Evolutionary conservation across 2,113 vertebrate species (phyloP).

Genomic region (Engraulis encrasicolus): DNA sequence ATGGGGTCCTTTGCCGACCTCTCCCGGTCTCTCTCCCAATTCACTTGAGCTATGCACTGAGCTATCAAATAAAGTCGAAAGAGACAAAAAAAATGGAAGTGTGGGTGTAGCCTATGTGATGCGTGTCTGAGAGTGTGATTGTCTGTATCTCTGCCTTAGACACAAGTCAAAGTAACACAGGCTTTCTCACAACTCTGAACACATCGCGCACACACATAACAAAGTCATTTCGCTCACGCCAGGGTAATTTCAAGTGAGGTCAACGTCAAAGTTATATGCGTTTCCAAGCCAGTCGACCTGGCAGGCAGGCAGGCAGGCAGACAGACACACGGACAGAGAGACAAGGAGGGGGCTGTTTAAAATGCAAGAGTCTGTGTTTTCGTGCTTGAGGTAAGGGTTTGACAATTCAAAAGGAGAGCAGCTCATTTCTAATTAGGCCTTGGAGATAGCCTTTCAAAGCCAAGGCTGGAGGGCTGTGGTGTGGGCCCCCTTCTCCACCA

Average conservation of each 20-base stretch:
- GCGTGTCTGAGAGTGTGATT: too few relatives aligned
- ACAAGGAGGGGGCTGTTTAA: slow-evolving; percentile 92
- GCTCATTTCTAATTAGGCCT: slow-evolving; percentile 78
- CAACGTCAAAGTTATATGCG: slow-evolving; percentile 86
- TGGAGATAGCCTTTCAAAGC: slow-evolving; percentile 76
- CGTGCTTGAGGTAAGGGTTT: slow-evolving; percentile 93
- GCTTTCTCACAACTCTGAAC: slow-evolving; percentile 27
- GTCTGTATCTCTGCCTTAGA: too few relatives aligned
- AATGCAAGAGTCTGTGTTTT: slow-evolving; percentile 90
- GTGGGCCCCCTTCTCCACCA: slow-evolving; percentile 59
- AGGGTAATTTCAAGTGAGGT: slow-evolving; percentile 85
- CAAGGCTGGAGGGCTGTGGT: slow-evolving; percentile 56
- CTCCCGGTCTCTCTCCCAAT: too few relatives aligned
- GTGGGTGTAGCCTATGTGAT: too few relatives aligned
- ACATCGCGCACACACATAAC: slow-evolving; percentile 79
- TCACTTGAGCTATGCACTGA: too few relatives aligned
- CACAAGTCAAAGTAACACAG: too few relatives aligned
- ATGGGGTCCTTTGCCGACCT: too few relatives aligned
- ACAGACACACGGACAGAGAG: too few relatives aligned
- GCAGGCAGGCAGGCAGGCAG: too few relatives aligned
- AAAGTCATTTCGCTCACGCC: slow-evolving; percentile 85
- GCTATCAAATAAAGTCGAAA: too few relatives aligned
- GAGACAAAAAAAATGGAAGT: too few relatives aligned
- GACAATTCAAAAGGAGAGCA: slow-evolving; percentile 87
- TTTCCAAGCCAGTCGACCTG: slow-evolving; percentile 86